Evolutionary conservation across 2,113 vertebrate genomes (phyloP).

Genomic region (Zapus hudsonius): DNA sequence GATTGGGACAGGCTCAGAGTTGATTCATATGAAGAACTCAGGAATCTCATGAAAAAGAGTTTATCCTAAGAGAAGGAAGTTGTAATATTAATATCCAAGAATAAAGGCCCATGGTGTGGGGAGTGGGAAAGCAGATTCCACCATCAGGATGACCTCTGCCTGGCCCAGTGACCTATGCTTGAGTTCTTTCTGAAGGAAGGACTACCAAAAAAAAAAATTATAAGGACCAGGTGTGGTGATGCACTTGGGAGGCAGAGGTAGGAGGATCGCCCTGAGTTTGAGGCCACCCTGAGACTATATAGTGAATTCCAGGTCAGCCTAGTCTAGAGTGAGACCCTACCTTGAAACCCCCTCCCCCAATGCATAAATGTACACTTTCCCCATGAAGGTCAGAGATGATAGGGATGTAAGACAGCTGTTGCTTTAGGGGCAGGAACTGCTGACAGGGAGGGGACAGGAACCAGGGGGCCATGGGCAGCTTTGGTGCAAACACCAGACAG

Average conservation of each 20-base stretch:
- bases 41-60: background rate
- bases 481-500: background rate
- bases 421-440: background rate
- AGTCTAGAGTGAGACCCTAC: no score
- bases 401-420: background rate
- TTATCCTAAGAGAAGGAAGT: background rate
- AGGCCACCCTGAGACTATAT: no score
- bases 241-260: no score
- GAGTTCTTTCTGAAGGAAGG: background rate
- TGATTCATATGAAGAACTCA: background rate
- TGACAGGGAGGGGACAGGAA: background rate
- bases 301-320: no score
- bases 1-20: background rate
- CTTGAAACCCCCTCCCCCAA: no score
- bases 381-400: background rate
- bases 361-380: background rate
- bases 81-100: background rate
- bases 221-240: no score
- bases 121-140: background rate
- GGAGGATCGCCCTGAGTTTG: no score
- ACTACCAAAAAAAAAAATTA: background rate
- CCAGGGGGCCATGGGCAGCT: background rate
- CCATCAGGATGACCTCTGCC: background rate
- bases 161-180: background rate
- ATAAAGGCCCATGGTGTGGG: background rate